Evolutionary conservation across 2,113 vertebrate genomes (phyloP).

Genomic region (Rousettus leschenaultii): DNA sequence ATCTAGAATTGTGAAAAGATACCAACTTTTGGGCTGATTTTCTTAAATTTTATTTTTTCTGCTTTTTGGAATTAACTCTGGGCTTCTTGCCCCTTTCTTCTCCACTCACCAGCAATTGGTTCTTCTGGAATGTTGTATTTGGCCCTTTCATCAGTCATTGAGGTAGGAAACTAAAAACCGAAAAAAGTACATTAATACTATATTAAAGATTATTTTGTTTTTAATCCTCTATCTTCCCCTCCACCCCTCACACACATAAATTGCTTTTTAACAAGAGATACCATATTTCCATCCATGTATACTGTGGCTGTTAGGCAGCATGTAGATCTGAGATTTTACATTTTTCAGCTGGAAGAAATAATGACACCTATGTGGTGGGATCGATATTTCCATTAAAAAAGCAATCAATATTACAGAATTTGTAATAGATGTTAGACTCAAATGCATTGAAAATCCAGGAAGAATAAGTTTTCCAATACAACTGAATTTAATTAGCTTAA

Average conservation of each 20-base stretch:
- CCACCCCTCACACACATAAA: not conserved
- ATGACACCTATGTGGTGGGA: not conserved
- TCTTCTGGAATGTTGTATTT: not conserved
- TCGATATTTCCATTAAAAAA: constrained; percentile 43
- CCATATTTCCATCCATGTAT: not conserved
- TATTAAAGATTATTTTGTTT: not conserved
- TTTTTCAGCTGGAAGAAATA: not conserved
- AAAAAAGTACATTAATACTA: not conserved
- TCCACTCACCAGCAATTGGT: not conserved
- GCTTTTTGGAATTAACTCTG: not conserved
- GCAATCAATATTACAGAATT: not conserved
- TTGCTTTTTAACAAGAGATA: not conserved
- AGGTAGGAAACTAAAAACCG: not conserved
- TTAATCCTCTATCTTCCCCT: not conserved
- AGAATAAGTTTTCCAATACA: constrained; percentile 1
- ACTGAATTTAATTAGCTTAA: constrained; percentile 6
- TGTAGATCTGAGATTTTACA: not conserved
- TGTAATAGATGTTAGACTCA: constrained; percentile 4
- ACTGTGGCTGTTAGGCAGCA: not conserved
- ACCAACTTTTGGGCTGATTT: not conserved
- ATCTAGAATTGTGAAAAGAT: not conserved
- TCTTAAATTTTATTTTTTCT: not conserved
- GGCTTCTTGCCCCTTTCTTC: not conserved
- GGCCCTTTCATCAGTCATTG: not conserved
- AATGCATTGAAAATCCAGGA: not conserved